Evolutionary conservation across 2,113 vertebrate species (phyloP), one percentile per base, ranked within the genome.

Genomic region (Syngnathus typhle): DNA sequence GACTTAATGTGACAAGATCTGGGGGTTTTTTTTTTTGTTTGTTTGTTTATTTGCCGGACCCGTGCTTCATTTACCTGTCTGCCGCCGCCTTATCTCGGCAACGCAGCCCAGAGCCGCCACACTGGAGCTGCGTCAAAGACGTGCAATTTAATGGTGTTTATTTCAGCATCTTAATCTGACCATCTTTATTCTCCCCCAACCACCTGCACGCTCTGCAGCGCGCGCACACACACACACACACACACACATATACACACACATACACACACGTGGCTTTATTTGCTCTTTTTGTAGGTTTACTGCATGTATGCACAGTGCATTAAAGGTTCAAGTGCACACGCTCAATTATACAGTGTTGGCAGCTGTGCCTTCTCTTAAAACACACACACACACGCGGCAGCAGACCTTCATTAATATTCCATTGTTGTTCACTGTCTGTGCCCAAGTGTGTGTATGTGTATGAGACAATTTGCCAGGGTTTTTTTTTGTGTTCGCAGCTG

Each of bases 401-500:
- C 73, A 74, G 82, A 76, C 86, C 88, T 87, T 91, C 84, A 87
- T 92, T 92, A 92, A 90, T 91, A 92, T 92, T 91, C 91, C 72
- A 85, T 88, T 88, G 90, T 90, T 90, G 90, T 88, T 82, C 84
- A 60, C 76, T 79, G 72, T 82, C 75, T 78, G 73, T 79, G 65
- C 52, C 52, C 52, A 27, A 27, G 21, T 74, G 65, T 72, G 44
- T 46, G 87, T 87, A 61, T 7, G 68, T 90, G 84, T 87, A 76
- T 1, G 82, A 83, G 88, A 88, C 90, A 85, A 90, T 91, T 91
- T 90, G 88, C 87, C 85, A 86, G 90, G 87, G 88, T 88, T 78
- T 71, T 88, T 88, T 87, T 90, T 91, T 89, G 90, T 90, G 89
- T 91, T 90, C 84, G 87, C 91, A 91, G 90, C 91, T 92, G 91